Conservation (phyloP, 2,888 invertebrate genomes). For the Euplexia lucipara region DNA sequence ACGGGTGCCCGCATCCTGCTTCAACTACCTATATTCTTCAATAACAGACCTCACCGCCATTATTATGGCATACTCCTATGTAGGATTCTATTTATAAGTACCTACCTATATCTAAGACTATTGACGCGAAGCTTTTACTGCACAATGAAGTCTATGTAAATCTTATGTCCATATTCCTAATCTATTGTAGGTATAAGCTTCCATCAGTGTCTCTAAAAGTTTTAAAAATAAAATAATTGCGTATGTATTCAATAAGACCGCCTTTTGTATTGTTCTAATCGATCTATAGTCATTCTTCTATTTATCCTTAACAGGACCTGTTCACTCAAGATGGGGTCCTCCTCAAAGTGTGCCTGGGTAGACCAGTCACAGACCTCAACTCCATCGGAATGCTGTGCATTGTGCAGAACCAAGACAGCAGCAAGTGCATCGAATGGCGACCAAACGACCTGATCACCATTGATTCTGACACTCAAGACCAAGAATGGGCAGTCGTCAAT, state of each 20-base stretch:
- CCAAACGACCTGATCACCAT: constrained; percentile 94
- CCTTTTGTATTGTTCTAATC: no score
- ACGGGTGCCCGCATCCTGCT: no score
- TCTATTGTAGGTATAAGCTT: no score
- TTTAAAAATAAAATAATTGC: no score
- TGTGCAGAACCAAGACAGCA: constrained; percentile 91
- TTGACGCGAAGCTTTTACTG: neutral
- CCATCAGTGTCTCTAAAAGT: neutral
- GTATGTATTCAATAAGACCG: no score
- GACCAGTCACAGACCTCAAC: constrained; percentile 92
- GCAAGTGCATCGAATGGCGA: constrained; percentile 95
- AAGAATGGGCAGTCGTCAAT: constrained; percentile 96
- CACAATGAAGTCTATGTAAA: neutral
- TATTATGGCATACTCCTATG: no score
- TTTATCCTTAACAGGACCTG: constrained; percentile 89
- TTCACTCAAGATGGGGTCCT: constrained; percentile 96
- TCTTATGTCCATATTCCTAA: neutral
- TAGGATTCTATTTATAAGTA: no score
- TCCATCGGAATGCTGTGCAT: constrained; percentile 93
- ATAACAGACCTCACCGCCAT: no score
- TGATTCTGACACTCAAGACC: constrained; percentile 94
- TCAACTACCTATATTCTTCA: no score
- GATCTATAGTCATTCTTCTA: no score
- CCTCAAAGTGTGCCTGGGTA: constrained; percentile 92
- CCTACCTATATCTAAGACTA: no score